Evolutionary conservation across 2,113 vertebrate genomes (phyloP).

Genomic region (Vulpes lagopus): DNA sequence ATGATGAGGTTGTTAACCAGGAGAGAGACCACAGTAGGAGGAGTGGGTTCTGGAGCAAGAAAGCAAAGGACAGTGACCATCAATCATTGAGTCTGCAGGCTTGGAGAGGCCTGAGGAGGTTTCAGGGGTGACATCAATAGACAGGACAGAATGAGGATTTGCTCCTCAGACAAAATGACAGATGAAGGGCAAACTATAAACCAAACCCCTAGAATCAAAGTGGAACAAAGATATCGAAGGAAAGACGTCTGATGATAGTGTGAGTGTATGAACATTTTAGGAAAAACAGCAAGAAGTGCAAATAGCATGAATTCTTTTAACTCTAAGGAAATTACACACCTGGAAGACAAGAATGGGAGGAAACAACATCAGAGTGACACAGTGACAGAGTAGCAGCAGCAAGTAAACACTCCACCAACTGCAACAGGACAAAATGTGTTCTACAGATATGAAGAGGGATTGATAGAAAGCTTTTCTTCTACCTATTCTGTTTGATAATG

Average conservation of each 20-base stretch:
- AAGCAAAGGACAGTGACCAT: neutral
- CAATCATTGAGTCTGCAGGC: neutral
- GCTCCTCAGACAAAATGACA: neutral
- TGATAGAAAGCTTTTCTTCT: neutral
- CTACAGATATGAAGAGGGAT: neutral
- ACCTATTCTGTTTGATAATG: neutral
- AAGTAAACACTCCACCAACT: neutral
- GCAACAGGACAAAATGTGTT: neutral
- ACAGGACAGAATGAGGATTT: neutral
- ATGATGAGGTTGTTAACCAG: neutral
- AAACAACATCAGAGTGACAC: neutral
- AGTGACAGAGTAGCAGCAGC: too few relatives aligned
- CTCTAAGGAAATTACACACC: neutral
- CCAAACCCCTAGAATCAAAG: neutral
- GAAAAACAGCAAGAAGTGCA: neutral
- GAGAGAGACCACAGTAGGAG: neutral
- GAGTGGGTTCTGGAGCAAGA: neutral
- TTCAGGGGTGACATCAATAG: neutral
- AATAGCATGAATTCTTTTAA: neutral
- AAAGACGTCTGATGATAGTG: neutral
- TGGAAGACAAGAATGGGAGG: neutral
- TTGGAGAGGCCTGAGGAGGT: neutral
- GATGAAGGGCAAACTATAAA: neutral
- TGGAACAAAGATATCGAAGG: neutral
- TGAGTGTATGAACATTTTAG: neutral